Evolutionary conservation across 1,140 invertebrate genomes (phyloP), one percentile per base, ranked within the genome.

Genomic region (Bombus pyrosoma): DNA sequence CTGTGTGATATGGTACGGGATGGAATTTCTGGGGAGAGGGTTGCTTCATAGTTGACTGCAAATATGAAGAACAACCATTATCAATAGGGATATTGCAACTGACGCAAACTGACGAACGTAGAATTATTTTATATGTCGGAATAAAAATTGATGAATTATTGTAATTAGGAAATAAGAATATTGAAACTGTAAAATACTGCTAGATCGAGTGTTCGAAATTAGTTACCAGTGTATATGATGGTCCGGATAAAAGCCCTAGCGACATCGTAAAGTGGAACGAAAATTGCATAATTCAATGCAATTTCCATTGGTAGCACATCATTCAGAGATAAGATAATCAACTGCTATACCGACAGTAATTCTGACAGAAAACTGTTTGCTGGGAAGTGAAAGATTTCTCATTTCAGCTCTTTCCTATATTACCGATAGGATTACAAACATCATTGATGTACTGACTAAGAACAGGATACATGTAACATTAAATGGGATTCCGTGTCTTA

Each of bases 1-100:
- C 47, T 22, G 47, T 18, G 6, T 53, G 47, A 53, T 22, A 53
- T 22, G 5, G 5, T 8, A 22, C 5, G 18, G 47, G 47, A 2
- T 53, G 47, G 1, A 22, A 6, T 53, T 59, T 59, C 62, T 6
- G 64, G 6, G 1, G 6, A 32, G 64, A 1, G 15, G 15, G 13
- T 32, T n/a, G 13, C 0, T 0, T 32, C 6, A 13, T 8, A n/a
- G 6, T 18, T 34, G 15, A 32, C 13, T 18, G 1, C 5, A 0
- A 8, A 32, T 32, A 32, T 32, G n/a, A 6, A 1, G 34, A 15
- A 5, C 0, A 2, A 22, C 1, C 18, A 6, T 71, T 28, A 2
- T 12, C 15, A 13, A 0, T 2, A 9, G 0, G 8, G 0, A 66
- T 34, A 34, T 25, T 39, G n/a, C 13, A n/a, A 66, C 15, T 8